A percentile compares a stretch with the other conserved stretches of the same genome.
These are phyloP conservation scores for Bombus consobrinus DNA, from an alignment of 1,140 invertebrate genomes.

Conservation along the genomic window DNA sequence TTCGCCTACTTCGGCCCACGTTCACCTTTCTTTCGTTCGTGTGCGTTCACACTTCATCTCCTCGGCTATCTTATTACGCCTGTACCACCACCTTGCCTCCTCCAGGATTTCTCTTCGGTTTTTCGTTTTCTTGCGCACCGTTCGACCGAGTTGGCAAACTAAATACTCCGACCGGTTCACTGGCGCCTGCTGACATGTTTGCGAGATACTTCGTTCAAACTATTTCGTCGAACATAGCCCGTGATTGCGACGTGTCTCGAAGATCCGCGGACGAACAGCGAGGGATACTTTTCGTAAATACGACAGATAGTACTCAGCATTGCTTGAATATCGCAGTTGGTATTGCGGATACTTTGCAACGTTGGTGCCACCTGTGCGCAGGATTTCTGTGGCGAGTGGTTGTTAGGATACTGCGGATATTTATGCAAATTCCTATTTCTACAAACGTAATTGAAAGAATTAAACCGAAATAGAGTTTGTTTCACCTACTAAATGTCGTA, in stretches of 20 bases:
- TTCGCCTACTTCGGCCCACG: slow-evolving; percentile 20
- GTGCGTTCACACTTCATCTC: slow-evolving; percentile 38
- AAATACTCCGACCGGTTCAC: slow-evolving; percentile 33
- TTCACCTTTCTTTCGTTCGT: slow-evolving; percentile 5
- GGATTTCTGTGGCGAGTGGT: background rate
- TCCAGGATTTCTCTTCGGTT: too few species aligned
- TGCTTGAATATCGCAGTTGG: background rate
- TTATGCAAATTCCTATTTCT: background rate
- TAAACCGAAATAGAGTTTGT: too few species aligned
- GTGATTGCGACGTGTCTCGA: background rate
- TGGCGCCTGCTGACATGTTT: background rate
- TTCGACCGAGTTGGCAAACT: slow-evolving; percentile 20
- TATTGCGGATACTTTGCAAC: background rate
- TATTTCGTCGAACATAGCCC: slow-evolving; percentile 3
- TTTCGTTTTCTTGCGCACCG: background rate
- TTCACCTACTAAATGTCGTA: too few species aligned
- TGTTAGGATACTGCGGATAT: background rate
- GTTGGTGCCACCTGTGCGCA: background rate
- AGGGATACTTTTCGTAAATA: background rate
- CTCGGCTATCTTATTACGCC: slow-evolving; percentile 48
- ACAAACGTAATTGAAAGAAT: background rate
- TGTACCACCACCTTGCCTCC: background rate
- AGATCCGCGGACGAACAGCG: background rate
- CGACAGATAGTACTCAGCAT: background rate
- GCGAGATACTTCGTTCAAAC: background rate